A percentile compares a stretch with the other conserved stretches of the same genome.
These are phyloP conservation scores for Caenorhabditis sp. DNA, from an alignment of 2,888 invertebrate species.

Conservation along the genomic window DNA sequence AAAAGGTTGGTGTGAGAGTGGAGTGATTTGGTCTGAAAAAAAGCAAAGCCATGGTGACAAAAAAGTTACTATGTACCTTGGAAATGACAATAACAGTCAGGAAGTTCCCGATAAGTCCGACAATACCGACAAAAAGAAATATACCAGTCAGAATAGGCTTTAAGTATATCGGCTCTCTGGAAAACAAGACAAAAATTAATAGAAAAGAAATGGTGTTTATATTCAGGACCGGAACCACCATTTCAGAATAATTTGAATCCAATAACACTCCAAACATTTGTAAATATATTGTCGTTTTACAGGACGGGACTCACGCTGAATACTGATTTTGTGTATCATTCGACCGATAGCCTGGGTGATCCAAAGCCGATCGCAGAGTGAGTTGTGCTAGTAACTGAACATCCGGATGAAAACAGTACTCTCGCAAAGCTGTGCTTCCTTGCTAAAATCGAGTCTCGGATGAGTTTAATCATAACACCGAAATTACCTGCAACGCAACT, in stretches of 20 bases:
- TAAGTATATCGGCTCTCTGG: conserved; percentile 53
- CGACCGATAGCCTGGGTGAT: conserved; percentile 25
- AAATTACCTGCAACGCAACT: conserved; percentile 8
- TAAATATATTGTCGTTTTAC: too few relatives aligned
- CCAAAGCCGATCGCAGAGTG: conserved; percentile 17
- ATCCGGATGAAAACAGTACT: conserved; percentile 52
- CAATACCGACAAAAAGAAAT: conserved; percentile 77
- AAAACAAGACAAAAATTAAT: too few relatives aligned
- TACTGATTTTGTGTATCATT: conserved; percentile 3
- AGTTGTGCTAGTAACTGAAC: conserved; percentile 52
- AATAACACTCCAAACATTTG: too few relatives aligned
- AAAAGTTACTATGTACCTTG: too few relatives aligned
- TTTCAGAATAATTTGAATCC: too few relatives aligned
- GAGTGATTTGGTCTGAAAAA: conserved; percentile 73
- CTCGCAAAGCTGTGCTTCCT: conserved; percentile 5
- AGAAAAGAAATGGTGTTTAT: too few relatives aligned
- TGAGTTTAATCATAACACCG: too few relatives aligned
- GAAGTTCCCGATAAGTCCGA: conserved; percentile 80
- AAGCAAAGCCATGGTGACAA: too few relatives aligned
- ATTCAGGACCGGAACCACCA: too few relatives aligned
- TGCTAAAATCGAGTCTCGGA: neutral
- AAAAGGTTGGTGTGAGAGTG: conserved; percentile 83
- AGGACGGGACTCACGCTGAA: conserved; percentile 29
- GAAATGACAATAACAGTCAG: conserved; percentile 76
- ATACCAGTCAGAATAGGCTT: conserved; percentile 75